A percentile compares a stretch with the other conserved stretches of the same genome.
These are phyloP conservation scores for Bruchidius siliquastri DNA, from an alignment of 2,888 invertebrate species.

Conservation along the genomic window DNA sequence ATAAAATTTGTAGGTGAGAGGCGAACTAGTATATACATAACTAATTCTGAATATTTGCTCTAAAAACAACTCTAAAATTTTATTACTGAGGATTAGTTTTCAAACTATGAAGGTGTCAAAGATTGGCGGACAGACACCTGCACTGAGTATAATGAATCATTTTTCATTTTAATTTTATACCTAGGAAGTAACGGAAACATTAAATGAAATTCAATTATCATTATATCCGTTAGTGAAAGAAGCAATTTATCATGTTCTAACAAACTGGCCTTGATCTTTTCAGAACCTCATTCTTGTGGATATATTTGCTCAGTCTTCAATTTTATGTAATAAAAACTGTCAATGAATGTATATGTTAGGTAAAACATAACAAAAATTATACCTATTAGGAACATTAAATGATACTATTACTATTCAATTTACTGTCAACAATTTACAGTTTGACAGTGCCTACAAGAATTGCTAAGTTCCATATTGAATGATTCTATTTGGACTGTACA, in stretches of 20 bases:
- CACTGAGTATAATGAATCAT: too few species aligned
- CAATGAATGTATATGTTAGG: neutral
- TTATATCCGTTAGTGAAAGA: too few species aligned
- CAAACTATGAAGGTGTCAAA: too few species aligned
- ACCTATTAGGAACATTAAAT: neutral
- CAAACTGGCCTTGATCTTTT: neutral
- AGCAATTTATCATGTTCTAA: neutral
- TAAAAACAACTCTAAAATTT: too few species aligned
- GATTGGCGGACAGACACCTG: too few species aligned
- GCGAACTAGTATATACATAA: too few species aligned
- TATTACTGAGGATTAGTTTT: too few species aligned
- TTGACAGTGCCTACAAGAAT: conserved; percentile 29
- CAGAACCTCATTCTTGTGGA: neutral
- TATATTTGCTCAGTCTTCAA: neutral
- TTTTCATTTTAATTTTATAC: too few species aligned
- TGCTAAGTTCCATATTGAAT: conserved; percentile 46
- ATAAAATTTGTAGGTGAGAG: too few species aligned
- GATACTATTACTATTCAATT: neutral
- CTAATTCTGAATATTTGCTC: too few species aligned
- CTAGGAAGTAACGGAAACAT: too few species aligned
- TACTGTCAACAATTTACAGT: neutral
- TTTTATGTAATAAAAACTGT: neutral
- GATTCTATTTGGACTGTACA: conserved; percentile 53
- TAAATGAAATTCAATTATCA: too few species aligned
- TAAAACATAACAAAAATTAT: neutral